These are phyloP conservation scores for Pampus argenteus DNA, from an alignment of 2,797 vertebrate species.

Conservation along the genomic window DNA sequence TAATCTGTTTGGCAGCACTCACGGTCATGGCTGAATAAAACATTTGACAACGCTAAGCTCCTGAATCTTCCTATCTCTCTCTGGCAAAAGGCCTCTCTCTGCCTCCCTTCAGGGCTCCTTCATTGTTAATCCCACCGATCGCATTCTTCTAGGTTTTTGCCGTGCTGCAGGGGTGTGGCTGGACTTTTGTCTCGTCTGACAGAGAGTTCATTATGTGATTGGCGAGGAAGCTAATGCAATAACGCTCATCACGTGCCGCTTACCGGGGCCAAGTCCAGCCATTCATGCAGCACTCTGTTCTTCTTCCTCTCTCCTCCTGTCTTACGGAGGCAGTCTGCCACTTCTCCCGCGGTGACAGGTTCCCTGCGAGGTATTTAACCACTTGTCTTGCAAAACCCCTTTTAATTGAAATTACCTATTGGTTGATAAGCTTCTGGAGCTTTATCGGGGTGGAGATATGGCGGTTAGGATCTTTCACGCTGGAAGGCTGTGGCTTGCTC, in stretches of 20 bases:
- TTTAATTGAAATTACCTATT: slow-evolving; percentile 84
- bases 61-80: slow-evolving; percentile 86
- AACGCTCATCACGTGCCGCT: slow-evolving; percentile 77
- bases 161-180: slow-evolving; percentile 78
- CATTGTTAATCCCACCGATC: slow-evolving; percentile 83
- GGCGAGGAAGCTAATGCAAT: slow-evolving; percentile 81
- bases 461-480: slow-evolving; percentile 67
- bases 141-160: slow-evolving; percentile 78
- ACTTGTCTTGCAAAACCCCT: slow-evolving; percentile 81
- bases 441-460: slow-evolving; percentile 71
- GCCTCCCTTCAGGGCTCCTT: slow-evolving; percentile 80
- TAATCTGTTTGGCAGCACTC: slow-evolving; percentile 91
- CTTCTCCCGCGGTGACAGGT: slow-evolving; percentile 80
- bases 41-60: slow-evolving; percentile 88
- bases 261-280: slow-evolving; percentile 68
- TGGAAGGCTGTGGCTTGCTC: slow-evolving; percentile 51
- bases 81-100: slow-evolving; percentile 83
- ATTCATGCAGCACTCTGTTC: slow-evolving; percentile 70
- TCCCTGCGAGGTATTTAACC: slow-evolving; percentile 83
- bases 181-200: slow-evolving; percentile 77
- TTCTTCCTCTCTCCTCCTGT: slow-evolving; percentile 41
- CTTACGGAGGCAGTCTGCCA: slow-evolving; percentile 68
- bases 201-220: slow-evolving; percentile 81
- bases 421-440: slow-evolving; percentile 77
- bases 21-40: slow-evolving; percentile 91